phyloP scores from a whole-genome alignment of 2,113 vertebrate genomes.

The Sylvietta virens region DNA sequence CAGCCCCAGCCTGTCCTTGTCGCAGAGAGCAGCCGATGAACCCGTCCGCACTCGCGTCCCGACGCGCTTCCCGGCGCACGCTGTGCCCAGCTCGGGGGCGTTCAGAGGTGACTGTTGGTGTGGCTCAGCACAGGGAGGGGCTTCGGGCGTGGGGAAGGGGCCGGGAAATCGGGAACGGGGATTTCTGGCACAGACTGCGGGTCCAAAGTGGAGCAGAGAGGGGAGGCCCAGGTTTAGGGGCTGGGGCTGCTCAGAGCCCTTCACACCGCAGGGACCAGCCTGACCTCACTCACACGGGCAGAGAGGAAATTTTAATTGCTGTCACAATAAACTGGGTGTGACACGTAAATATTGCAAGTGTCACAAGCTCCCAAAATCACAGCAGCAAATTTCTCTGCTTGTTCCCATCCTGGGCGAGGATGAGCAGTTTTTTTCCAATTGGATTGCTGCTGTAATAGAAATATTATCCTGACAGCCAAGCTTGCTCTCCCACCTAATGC shows the following conservation, averaged over 20 bases:
- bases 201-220: not conserved
- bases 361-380: not conserved
- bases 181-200: not conserved
- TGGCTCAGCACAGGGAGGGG: not conserved
- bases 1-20: too few species aligned
- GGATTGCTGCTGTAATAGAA: conserved; percentile 42
- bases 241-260: not conserved
- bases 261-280: rapidly evolving
- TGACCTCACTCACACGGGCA: not conserved
- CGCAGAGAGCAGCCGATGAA: too few species aligned
- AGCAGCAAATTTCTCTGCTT: not conserved
- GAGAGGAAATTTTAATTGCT: not conserved
- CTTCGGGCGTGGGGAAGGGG: not conserved
- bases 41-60: too few species aligned
- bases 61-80: too few species aligned
- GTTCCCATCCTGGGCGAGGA: not conserved
- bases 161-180: not conserved
- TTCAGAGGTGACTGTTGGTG: too few species aligned
- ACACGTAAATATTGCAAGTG: not conserved
- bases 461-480: conserved; percentile 21
- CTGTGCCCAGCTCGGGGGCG: too few species aligned
- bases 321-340: not conserved
- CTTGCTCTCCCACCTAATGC: conserved; percentile 27
- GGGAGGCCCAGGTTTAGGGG: not conserved
- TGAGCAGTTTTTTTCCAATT: conserved; percentile 28